Conservation (phyloP, 30 jellyfish, hydroid and myxozoan species). For the Cassiopea andromeda region DNA sequence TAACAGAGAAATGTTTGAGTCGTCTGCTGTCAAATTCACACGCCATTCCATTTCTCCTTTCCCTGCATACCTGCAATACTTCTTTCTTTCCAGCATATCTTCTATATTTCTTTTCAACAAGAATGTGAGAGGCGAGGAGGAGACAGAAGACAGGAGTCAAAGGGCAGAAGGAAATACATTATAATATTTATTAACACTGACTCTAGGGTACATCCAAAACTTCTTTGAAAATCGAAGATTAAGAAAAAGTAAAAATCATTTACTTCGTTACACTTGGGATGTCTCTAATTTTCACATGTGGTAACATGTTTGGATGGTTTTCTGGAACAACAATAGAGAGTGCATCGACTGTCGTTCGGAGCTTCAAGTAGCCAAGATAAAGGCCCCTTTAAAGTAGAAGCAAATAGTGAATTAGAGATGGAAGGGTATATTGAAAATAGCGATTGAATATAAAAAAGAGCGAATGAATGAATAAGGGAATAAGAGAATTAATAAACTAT, state of each 20-base stretch:
- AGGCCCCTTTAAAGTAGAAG: constrained; percentile 75
- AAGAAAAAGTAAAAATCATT: constrained; percentile 1
- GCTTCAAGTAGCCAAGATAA: constrained; percentile 93
- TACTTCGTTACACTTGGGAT: constrained; percentile 97
- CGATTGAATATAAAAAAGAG: not conserved
- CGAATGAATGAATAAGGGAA: not conserved
- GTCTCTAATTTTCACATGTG: constrained; percentile 93
- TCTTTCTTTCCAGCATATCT: too few relatives aligned
- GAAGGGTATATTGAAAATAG: not conserved
- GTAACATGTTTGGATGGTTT: constrained; percentile 85
- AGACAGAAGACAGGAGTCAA: too few relatives aligned
- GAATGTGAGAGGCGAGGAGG: too few relatives aligned
- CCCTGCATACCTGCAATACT: too few relatives aligned
- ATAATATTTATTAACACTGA: too few relatives aligned
- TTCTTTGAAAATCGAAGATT: not conserved
- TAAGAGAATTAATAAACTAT: not conserved
- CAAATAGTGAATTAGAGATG: not conserved
- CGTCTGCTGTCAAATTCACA: too few relatives aligned
- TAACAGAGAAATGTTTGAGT: too few relatives aligned
- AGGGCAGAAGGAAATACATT: too few relatives aligned
- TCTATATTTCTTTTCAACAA: too few relatives aligned
- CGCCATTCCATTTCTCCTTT: too few relatives aligned
- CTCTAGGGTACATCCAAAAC: too few relatives aligned
- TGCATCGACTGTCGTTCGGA: constrained; percentile 94
- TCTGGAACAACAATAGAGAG: constrained; percentile 96